These are phyloP conservation scores for Hydractinia echinata DNA, from an alignment of 30 jellyfish, hydroid and myxozoan genomes.

Conservation along the genomic window DNA sequence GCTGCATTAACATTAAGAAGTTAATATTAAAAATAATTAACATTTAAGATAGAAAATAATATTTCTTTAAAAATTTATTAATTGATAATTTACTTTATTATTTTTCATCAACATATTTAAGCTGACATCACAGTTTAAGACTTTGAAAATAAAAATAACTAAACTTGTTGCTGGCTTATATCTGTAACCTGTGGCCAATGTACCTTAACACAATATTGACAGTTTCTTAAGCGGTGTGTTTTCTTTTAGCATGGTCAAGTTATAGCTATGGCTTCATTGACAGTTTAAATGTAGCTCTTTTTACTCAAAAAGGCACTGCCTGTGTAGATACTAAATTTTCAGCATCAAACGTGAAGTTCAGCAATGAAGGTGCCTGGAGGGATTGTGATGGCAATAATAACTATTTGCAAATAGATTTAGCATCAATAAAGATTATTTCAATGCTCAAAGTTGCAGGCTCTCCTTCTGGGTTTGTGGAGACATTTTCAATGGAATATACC, in stretches of 20 bases:
- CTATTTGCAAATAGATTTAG: background rate
- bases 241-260: background rate
- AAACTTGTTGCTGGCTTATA: too few species aligned
- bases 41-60: too few species aligned
- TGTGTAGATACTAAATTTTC: background rate
- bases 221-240: background rate
- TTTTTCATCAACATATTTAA: too few species aligned
- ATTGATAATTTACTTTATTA: too few species aligned
- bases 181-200: too few species aligned
- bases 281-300: background rate
- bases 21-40: too few species aligned
- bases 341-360: background rate
- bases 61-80: too few species aligned
- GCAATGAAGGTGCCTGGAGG: background rate
- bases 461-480: background rate
- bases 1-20: too few species aligned
- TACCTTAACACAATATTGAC: too few species aligned
- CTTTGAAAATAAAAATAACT: too few species aligned
- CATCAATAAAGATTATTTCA: background rate
- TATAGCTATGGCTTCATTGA: background rate
- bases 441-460: background rate
- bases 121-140: too few species aligned
- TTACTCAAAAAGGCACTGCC: background rate
- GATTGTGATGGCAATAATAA: slow-evolving; percentile 2
- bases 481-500: background rate